Evolutionary conservation across 2,113 vertebrate species (phyloP).

Genomic region (Dryoscopus gambensis): DNA sequence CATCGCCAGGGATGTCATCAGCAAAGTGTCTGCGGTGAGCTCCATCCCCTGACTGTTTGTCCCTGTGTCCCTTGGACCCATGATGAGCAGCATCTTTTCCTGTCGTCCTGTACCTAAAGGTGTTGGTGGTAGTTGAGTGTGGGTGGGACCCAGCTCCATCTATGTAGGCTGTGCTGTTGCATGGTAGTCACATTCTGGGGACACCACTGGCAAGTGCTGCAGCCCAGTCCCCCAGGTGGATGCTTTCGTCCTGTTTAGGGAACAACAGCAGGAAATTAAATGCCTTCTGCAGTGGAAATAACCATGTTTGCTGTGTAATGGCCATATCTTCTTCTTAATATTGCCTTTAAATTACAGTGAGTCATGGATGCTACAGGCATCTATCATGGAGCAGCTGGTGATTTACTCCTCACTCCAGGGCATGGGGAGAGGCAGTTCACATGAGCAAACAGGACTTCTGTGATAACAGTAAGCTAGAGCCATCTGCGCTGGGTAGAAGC

Average conservation of each 20-base stretch:
- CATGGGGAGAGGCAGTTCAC: neutral
- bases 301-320: neutral
- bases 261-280: neutral
- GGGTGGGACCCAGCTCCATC: neutral
- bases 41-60: fast-evolving
- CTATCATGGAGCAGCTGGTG: neutral
- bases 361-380: neutral
- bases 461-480: neutral
- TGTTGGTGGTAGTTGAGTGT: fast-evolving
- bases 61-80: fast-evolving
- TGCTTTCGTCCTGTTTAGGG: neutral
- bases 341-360: slow-evolving; percentile 12
- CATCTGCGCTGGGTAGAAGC: neutral
- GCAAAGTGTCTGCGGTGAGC: slow-evolving; percentile 88
- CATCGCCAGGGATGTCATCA: slow-evolving; percentile 83
- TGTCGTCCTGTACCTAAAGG: neutral
- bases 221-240: neutral
- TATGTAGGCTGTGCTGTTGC: fast-evolving
- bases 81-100: neutral
- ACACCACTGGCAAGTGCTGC: neutral
- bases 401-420: neutral
- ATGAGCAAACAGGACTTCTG: neutral
- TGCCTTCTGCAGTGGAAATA: slow-evolving; percentile 9
- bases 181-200: fast-evolving
- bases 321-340: neutral